Evolutionary conservation across 2,888 invertebrate species (phyloP).

Genomic region (Halocaridina rubra): DNA sequence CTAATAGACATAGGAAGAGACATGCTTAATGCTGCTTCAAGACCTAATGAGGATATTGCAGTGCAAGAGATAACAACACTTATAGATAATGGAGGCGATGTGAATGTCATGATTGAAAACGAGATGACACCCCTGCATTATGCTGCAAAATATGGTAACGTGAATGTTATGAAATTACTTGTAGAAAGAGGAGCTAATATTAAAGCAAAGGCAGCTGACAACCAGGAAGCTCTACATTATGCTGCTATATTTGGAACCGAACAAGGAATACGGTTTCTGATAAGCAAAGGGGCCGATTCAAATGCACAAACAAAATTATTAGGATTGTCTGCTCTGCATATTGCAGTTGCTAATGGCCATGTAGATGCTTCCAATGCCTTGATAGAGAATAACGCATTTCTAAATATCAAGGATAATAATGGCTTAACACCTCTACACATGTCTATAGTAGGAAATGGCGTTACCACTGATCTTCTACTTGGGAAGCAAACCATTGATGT

Average conservation of each 20-base stretch:
- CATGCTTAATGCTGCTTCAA: not conserved
- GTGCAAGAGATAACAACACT: not conserved
- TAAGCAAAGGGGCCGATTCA: not conserved
- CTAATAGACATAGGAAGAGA: not conserved
- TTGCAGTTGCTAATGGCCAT: not conserved
- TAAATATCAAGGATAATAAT: not conserved
- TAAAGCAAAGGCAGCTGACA: not conserved
- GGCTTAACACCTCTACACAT: not conserved
- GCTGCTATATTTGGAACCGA: not conserved
- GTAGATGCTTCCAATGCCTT: not conserved
- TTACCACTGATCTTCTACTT: not conserved
- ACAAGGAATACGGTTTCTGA: not conserved
- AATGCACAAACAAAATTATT: not conserved
- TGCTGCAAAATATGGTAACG: not conserved
- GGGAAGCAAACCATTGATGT: not conserved
- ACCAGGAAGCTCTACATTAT: not conserved
- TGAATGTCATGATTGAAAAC: not conserved
- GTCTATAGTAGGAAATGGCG: not conserved
- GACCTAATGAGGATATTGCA: not conserved
- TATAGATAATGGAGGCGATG: not conserved
- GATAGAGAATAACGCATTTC: not conserved
- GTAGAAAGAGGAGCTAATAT: not conserved
- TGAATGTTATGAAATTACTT: not conserved
- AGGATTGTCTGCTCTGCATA: not conserved
- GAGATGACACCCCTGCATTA: not conserved